Conservation (phyloP, 2,797 vertebrate genomes). For the Catostomus latipinnis region DNA sequence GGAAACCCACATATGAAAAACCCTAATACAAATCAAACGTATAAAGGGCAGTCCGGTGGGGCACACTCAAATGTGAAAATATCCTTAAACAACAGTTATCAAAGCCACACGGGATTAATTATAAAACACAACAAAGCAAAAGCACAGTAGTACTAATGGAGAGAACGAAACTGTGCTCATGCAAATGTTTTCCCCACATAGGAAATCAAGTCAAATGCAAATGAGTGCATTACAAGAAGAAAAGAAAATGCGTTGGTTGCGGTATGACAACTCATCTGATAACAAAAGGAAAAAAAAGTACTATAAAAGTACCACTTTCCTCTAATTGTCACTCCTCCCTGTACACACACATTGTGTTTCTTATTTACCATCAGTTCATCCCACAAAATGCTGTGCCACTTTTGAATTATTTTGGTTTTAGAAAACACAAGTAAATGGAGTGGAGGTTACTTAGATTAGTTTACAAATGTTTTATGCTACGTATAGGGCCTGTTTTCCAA, state of each 20-base stretch:
- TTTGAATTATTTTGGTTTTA: too few relatives aligned
- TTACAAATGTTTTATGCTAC: too few relatives aligned
- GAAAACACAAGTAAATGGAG: too few relatives aligned
- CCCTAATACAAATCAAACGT: conserved; percentile 7
- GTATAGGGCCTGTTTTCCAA: too few relatives aligned
- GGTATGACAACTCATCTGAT: conserved; percentile 42
- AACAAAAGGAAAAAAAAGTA: conserved; percentile 65
- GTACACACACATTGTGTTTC: background rate
- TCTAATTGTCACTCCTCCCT: conserved; percentile 29
- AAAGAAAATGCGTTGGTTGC: conserved; percentile 6
- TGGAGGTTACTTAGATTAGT: too few relatives aligned
- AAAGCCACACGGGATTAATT: conserved; percentile 61
- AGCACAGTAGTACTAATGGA: conserved; percentile 19
- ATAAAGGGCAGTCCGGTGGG: conserved; percentile 28
- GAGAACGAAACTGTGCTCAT: conserved; percentile 44
- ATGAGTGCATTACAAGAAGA: conserved; percentile 40
- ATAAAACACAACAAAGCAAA: conserved; percentile 55
- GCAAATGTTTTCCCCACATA: conserved; percentile 49
- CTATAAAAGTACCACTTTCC: conserved; percentile 28
- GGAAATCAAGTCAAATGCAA: conserved; percentile 46
- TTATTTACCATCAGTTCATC: background rate
- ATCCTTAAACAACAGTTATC: conserved; percentile 50
- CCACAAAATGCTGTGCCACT: background rate
- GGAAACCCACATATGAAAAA: background rate
- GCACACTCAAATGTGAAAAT: conserved; percentile 48